Evolutionary conservation across 1,140 invertebrate species (phyloP), one percentile per base, ranked within the genome.

Genomic region (Procambarus virginalis): DNA sequence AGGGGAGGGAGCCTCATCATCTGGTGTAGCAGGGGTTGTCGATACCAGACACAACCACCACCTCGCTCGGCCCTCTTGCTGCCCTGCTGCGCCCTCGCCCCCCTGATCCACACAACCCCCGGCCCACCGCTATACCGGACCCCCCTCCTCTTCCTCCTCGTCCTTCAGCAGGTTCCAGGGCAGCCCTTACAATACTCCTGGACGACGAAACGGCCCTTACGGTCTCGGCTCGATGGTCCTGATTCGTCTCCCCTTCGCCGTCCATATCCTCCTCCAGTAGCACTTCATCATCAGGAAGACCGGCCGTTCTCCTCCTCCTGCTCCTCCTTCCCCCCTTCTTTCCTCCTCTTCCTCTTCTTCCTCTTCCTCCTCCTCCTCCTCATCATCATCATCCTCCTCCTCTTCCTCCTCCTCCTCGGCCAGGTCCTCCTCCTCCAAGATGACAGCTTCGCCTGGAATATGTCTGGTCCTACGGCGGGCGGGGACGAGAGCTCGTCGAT

Each of bases 1-100:
- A 4, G 14, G 6, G n/a, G 64, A 60, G 60, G 49, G 70, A 79
- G 84, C 68, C 85, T 68, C 81, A 91, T 91, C 90, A 91, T 91
- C 90, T 91, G 51, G 87, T 86, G 46, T 91, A 91, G 60, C 90
- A 91, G 17, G 90, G 90, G 45, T 91, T 91, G 80, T 91, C 90
- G 17, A 87, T 83, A 45, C 84, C 90, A 14, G 49, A 77, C 34
- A 86, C 81, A 46, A 49, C 45, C 34, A 77, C n/a, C 55, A 78
- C 51, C 58, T 55, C 10, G 70, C 45, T 45, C 58, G 60, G 9
- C 77, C 75, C 49, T 12, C 20, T n/a, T 46, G 51, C 49, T 34
- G 46, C 10, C 46, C 55, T 55, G 48, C 58, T 45, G 9, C 22
- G 64, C 64, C 45, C 51, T 45, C n/a, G 34, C 60, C 34, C 79